Evolutionary conservation across 2,888 invertebrate species (phyloP).

Genomic region (Drosophila mimica): DNA sequence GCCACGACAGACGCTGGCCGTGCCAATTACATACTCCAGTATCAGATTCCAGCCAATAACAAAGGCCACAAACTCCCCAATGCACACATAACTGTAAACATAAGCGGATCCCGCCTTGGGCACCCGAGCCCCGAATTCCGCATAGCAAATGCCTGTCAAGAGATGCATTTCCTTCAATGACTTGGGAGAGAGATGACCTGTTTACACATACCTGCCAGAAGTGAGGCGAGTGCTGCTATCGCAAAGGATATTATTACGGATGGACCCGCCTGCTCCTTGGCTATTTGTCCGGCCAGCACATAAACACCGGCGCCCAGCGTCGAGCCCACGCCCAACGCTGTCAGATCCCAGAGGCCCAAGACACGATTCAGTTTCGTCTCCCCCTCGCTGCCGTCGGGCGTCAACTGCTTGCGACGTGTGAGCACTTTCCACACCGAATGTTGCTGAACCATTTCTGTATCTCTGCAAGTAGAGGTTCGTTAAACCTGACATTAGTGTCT

Average conservation of each 20-base stretch:
- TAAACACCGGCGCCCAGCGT: slow-evolving; percentile 96
- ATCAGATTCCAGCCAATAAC: slow-evolving; percentile 96
- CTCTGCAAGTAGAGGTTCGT: slow-evolving; percentile 47
- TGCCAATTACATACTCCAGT: slow-evolving; percentile 92
- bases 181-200: neutral
- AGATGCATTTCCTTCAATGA: slow-evolving; percentile 9
- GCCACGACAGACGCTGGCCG: slow-evolving; percentile 90
- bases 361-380: slow-evolving; percentile 83
- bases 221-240: slow-evolving; percentile 93
- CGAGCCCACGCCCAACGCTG: slow-evolving; percentile 91
- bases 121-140: slow-evolving; percentile 93
- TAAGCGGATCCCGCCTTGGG: slow-evolving; percentile 96
- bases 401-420: slow-evolving; percentile 82
- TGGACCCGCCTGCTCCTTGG: slow-evolving; percentile 92
- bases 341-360: slow-evolving; percentile 88
- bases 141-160: slow-evolving; percentile 92
- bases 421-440: slow-evolving; percentile 83
- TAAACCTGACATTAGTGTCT: slow-evolving; percentile 40
- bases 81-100: slow-evolving; percentile 92
- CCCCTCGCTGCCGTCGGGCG: slow-evolving; percentile 68
- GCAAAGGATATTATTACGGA: slow-evolving; percentile 94
- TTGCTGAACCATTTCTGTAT: slow-evolving; percentile 70
- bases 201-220: slow-evolving; percentile 90
- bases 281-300: slow-evolving; percentile 93
- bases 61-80: slow-evolving; percentile 95